Evolutionary conservation across 2,797 vertebrate species (phyloP), one percentile per base, ranked within the genome.

Genomic region (Vespertilio murinus): DNA sequence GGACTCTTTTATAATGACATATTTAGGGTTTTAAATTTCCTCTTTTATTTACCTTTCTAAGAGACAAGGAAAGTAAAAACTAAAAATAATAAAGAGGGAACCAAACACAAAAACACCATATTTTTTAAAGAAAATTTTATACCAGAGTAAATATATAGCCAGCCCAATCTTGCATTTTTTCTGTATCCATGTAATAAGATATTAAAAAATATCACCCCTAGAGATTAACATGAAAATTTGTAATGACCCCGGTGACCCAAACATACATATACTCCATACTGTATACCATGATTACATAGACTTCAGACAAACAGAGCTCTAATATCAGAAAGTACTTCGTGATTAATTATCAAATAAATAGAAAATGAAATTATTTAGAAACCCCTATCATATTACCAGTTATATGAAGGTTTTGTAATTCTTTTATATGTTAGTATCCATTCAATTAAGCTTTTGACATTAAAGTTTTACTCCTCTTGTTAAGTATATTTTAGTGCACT

Each of bases 291-390:
- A n/a, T 87, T 56, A 54, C 56, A 3, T 13, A 83, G 30, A n/a
- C 13, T 83, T 84, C 12, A 77, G 71, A 56, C 23, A 90, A 70
- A 35, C 18, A 83, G 70, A 81, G 25, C 14, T 42, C 61, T 80
- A 65, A 33, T 70, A 69, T 81, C 18, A 65, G 12, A 61, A 90
- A 65, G 5, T 81, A 61, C 56, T 88, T 94, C 64, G 38, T 81
- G 30, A 40, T 71, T 94, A 88, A 52, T 18, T 3, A 38, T 65
- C 17, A 80, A 40, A 74, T 83, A 80, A 81, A n/a, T 83, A 25
- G 73, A 94, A 93, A 81, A 61, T 61, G 25, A 88, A 75, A 82
- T 69, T 49, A 77, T 88, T 94, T 30, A 71, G 78, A 88, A 84
- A 67, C 12, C 3, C 17, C 13, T 4, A 22, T 54, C 6, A n/a